Percentiles rank a stretch among this genome's conserved stretches.
These are phyloP conservation scores for Pipistrellus pygmaeus DNA, from an alignment of 2,797 vertebrate genomes.

Conservation along the genomic window DNA sequence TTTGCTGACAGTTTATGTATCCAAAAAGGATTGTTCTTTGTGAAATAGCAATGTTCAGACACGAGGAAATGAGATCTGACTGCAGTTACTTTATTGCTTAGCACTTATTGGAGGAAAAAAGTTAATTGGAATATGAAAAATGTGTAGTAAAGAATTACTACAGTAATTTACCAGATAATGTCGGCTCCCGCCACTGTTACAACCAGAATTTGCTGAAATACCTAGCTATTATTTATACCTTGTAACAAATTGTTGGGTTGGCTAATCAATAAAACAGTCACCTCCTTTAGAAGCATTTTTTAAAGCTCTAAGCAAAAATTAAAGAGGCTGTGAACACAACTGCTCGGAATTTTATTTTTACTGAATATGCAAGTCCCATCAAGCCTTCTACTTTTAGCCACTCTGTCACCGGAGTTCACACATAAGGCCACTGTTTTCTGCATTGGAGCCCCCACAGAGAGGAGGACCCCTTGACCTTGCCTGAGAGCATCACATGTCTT, in stretches of 20 bases:
- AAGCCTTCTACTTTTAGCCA: conserved; percentile 57
- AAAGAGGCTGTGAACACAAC: conserved; percentile 22
- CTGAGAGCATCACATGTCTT: conserved; percentile 70
- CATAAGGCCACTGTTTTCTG: conserved; percentile 47
- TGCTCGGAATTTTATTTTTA: conserved; percentile 54
- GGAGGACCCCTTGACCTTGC: conserved; percentile 56
- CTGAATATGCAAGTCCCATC: background rate
- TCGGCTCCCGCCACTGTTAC: conserved; percentile 73
- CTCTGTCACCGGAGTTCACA: conserved; percentile 65
- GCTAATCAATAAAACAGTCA: conserved; percentile 82
- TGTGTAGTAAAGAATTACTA: conserved; percentile 72
- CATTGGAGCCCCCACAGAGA: background rate
- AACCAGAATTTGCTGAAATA: conserved; percentile 72
- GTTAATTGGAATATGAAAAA: conserved; percentile 75
- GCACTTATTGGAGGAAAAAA: conserved; percentile 55
- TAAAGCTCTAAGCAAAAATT: conserved; percentile 56
- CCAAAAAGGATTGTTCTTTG: conserved; percentile 60
- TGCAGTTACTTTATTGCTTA: conserved; percentile 70
- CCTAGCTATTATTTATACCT: conserved; percentile 73
- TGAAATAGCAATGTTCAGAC: conserved; percentile 73
- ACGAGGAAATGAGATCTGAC: conserved; percentile 64
- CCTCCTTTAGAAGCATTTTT: conserved; percentile 75
- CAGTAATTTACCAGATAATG: conserved; percentile 74
- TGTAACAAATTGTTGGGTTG: conserved; percentile 68
- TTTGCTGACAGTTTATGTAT: conserved; percentile 62